Conservation (phyloP, 1,140 invertebrate genomes). For the Achroia grisella region DNA sequence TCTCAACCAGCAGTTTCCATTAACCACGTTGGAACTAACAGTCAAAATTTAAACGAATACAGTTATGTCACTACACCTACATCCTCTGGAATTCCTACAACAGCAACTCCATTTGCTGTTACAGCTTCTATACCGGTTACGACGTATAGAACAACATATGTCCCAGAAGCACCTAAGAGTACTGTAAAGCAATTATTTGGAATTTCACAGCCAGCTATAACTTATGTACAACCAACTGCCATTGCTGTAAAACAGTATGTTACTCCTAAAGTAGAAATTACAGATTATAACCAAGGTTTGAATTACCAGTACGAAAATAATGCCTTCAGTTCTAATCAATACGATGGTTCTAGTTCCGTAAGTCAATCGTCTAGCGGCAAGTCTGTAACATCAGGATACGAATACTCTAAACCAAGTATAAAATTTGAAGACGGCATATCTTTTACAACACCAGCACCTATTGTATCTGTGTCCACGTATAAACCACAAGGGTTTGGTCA, state of each 20-base stretch:
- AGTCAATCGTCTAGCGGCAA: conserved; percentile 13
- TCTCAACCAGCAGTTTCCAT: conserved; percentile 49
- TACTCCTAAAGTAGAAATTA: conserved; percentile 32
- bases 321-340: conserved; percentile 11
- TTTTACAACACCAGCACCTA: conserved; percentile 38
- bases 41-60: conserved; percentile 43
- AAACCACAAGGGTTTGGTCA: conserved; percentile 44
- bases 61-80: conserved; percentile 49
- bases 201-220: conserved; percentile 52
- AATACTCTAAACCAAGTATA: conserved; percentile 60
- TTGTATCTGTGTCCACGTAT: conserved; percentile 39
- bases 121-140: conserved; percentile 43
- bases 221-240: conserved; percentile 53
- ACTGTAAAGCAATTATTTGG: conserved; percentile 62
- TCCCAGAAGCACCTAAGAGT: conserved; percentile 51
- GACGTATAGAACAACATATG: conserved; percentile 51
- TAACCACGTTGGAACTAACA: conserved; percentile 41
- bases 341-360: conserved; percentile 3
- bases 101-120: conserved; percentile 50
- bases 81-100: conserved; percentile 50
- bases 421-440: conserved; percentile 55
- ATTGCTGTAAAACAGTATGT: conserved; percentile 33
- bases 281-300: conserved; percentile 34
- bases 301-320: conserved; percentile 35
- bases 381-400: conserved; percentile 47